These are phyloP conservation scores for Chanos chanos DNA, from an alignment of 2,797 vertebrate species.

Conservation along the genomic window DNA sequence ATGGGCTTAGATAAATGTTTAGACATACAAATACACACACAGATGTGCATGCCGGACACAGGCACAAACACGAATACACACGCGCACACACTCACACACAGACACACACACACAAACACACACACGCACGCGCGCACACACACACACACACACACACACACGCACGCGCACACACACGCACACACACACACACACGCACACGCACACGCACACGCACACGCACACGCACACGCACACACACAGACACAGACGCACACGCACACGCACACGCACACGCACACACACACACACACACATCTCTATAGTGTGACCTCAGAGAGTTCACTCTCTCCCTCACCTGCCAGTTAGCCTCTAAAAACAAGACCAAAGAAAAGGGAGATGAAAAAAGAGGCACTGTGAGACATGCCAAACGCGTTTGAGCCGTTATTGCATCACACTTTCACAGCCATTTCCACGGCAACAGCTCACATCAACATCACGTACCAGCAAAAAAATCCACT, in stretches of 20 bases:
- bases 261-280: neutral
- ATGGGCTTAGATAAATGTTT: no score
- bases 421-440: no score
- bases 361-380: no score
- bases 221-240: neutral
- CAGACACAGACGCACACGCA: no score
- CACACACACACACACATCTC: neutral
- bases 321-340: constrained; percentile 29
- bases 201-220: constrained; percentile 10
- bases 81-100: no score
- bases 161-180: neutral
- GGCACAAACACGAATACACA: no score
- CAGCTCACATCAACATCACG: no score
- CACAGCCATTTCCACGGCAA: no score
- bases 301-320: constrained; percentile 6
- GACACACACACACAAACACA: no score
- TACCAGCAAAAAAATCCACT: no score
- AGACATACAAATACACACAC: no score
- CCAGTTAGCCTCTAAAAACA: constrained; percentile 28
- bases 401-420: constrained; percentile 2
- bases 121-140: neutral
- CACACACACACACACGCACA: constrained; percentile 6
- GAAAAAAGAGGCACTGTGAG: neutral
- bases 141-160: constrained; percentile 16
- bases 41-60: no score